Conservation (phyloP, 92 coral and sea anemone species). For the Diadumene lineata region DNA sequence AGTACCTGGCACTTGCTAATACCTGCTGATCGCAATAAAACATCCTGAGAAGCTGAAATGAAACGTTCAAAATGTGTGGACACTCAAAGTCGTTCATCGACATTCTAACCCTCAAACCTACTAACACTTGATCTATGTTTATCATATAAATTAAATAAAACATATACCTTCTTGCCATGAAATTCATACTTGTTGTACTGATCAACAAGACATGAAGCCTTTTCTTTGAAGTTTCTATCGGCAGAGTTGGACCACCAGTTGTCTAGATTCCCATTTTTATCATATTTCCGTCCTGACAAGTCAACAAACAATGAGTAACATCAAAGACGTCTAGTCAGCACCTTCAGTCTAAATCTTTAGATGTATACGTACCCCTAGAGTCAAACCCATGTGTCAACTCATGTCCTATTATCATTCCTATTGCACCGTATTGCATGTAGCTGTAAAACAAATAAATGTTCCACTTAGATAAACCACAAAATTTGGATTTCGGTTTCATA, state of each 20-base stretch:
- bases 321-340: too few species aligned
- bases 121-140: too few species aligned
- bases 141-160: too few species aligned
- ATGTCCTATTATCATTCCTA: constrained; percentile 11
- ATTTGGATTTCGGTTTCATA: too few species aligned
- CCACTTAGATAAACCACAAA: too few species aligned
- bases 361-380: not conserved
- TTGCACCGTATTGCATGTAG: constrained; percentile 16
- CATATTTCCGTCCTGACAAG: constrained; percentile 33
- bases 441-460: not conserved
- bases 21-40: too few species aligned
- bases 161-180: constrained; percentile 31
- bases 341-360: too few species aligned
- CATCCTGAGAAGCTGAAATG: too few species aligned
- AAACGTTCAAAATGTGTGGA: too few species aligned
- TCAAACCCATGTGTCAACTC: constrained; percentile 20
- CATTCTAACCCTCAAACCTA: too few species aligned
- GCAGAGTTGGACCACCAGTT: constrained; percentile 46
- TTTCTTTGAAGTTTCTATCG: not conserved
- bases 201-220: constrained; percentile 28
- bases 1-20: too few species aligned
- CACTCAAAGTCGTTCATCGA: too few species aligned
- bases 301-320: not conserved
- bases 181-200: constrained; percentile 41
- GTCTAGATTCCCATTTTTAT: constrained; percentile 43